phyloP scores from a whole-genome alignment of 2,113 vertebrate genomes.

The Ochotona curzoniae region DNA sequence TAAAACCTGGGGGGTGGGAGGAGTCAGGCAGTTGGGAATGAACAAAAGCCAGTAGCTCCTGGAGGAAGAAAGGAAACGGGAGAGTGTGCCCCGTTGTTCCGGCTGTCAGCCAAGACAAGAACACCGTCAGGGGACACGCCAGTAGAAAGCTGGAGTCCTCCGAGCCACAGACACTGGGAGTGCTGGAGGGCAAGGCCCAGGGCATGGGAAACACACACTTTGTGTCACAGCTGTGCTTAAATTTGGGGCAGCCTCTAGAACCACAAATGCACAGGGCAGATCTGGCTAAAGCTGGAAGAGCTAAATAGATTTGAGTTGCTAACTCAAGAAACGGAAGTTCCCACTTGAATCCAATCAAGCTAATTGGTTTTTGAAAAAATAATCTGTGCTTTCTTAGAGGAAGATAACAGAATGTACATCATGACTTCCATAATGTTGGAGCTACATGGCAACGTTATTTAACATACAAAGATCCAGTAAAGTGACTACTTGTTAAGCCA shows the following conservation, averaged over 20 bases:
- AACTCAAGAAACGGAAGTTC: background rate
- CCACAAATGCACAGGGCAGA: background rate
- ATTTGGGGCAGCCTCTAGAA: background rate
- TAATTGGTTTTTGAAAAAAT: background rate
- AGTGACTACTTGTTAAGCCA: conserved; percentile 7
- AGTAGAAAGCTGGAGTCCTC: background rate
- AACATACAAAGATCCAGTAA: conserved; percentile 1
- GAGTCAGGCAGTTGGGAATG: background rate
- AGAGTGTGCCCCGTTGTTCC: background rate
- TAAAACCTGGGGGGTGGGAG: background rate
- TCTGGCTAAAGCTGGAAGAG: conserved; percentile 10
- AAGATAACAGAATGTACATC: conserved; percentile 35
- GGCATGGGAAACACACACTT: background rate
- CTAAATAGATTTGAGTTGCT: background rate
- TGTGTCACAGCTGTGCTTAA: background rate
- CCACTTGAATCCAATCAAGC: background rate
- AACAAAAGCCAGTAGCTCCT: background rate
- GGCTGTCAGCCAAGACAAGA: conserved; percentile 19
- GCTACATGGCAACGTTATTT: conserved; percentile 25
- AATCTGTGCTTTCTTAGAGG: background rate
- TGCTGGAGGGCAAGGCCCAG: background rate
- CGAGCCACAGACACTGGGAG: too few relatives aligned
- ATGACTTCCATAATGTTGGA: background rate
- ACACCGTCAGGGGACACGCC: background rate
- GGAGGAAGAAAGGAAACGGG: background rate